These are phyloP conservation scores for Calyptomena viridis DNA, from an alignment of 2,113 vertebrate genomes.

Conservation along the genomic window DNA sequence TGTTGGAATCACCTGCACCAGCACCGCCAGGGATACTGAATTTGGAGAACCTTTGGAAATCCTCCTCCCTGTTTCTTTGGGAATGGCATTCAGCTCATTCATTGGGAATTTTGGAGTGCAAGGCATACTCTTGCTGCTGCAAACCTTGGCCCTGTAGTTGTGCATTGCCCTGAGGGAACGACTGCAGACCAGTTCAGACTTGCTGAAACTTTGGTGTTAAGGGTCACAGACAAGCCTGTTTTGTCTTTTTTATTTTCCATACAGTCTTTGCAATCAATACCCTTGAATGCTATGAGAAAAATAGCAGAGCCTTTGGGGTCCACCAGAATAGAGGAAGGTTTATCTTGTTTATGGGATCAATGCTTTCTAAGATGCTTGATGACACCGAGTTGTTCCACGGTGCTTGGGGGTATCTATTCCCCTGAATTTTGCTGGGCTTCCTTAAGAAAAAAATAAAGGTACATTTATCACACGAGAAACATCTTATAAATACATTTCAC, in stretches of 20 bases:
- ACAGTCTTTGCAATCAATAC: background rate
- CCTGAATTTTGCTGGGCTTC: slow-evolving; percentile 37
- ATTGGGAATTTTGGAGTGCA: background rate
- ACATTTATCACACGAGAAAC: slow-evolving; percentile 54
- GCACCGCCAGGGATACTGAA: background rate
- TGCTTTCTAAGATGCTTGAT: background rate
- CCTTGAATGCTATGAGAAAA: background rate
- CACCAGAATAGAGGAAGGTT: background rate
- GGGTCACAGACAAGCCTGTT: background rate
- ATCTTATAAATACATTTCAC: slow-evolving; percentile 49
- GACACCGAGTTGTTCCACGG: slow-evolving; percentile 26
- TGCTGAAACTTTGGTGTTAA: background rate
- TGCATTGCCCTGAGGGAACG: background rate
- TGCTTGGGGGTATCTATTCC: background rate
- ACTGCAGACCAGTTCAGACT: background rate
- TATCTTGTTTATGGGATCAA: background rate
- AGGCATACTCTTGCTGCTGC: background rate
- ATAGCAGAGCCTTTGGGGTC: background rate
- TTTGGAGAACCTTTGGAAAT: background rate
- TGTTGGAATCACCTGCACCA: background rate
- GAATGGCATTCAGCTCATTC: background rate
- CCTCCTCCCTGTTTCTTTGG: background rate
- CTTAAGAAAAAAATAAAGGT: slow-evolving; percentile 25
- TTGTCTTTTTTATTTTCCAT: background rate
- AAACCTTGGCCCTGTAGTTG: background rate